These are phyloP conservation scores for Nomada flava DNA, from an alignment of 2,888 invertebrate species.

Conservation along the genomic window DNA sequence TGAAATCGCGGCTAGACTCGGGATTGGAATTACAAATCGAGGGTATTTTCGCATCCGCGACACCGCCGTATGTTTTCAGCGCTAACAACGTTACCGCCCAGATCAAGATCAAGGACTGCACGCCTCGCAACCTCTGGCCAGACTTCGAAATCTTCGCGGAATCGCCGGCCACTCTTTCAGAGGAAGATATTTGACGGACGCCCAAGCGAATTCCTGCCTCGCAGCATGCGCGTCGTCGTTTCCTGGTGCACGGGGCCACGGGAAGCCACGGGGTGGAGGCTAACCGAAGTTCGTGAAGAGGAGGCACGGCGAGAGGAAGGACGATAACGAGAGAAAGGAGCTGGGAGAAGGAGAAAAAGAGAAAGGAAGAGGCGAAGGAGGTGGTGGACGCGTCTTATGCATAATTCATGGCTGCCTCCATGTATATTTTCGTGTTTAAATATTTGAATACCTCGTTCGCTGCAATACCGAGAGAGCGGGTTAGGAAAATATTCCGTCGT, in stretches of 20 bases:
- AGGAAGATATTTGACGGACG: not conserved
- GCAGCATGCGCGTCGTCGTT: conserved; percentile 9
- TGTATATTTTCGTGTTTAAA: conserved; percentile 83
- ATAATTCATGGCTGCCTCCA: conserved; percentile 82
- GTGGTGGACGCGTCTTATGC: conserved; percentile 77
- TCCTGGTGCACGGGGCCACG: conserved; percentile 10
- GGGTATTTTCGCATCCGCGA: conserved; percentile 28
- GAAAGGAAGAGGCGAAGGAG: conserved; percentile 44
- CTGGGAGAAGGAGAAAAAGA: conserved; percentile 41
- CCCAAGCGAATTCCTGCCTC: not conserved
- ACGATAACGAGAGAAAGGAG: conserved; percentile 52
- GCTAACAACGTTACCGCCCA: conserved; percentile 36
- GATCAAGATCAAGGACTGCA: conserved; percentile 77
- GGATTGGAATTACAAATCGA: conserved; percentile 51
- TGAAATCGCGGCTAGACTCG: conserved; percentile 37
- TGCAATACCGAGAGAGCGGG: conserved; percentile 73
- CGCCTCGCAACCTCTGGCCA: not conserved
- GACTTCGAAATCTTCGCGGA: not conserved
- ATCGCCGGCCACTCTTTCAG: not conserved
- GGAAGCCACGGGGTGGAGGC: conserved; percentile 31
- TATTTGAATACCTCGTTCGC: conserved; percentile 82
- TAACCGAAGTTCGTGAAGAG: conserved; percentile 57
- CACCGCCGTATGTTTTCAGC: conserved; percentile 7
- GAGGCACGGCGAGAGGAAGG: conserved; percentile 28
- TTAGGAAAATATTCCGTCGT: conserved; percentile 79